These are phyloP conservation scores for Hoplodrina blanda DNA, from an alignment of 2,888 invertebrate species.

Conservation along the genomic window DNA sequence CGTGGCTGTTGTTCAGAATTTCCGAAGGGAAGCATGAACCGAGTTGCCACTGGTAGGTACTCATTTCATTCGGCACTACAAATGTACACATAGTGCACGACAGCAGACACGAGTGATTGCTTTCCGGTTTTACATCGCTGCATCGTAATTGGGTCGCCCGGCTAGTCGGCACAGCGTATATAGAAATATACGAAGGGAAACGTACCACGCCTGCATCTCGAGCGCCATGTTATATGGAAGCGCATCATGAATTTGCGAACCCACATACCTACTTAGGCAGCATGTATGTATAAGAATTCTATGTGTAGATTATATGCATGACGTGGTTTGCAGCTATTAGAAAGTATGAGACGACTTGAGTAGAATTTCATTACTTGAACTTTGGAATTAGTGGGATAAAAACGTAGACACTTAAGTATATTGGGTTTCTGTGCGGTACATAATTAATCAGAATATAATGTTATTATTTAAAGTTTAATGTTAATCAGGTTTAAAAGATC, in stretches of 20 bases:
- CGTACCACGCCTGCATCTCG: conserved; percentile 4
- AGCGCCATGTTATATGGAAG: background rate
- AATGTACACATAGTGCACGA: background rate
- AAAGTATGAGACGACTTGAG: conserved; percentile 8
- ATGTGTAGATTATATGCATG: background rate
- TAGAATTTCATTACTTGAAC: conserved; percentile 2
- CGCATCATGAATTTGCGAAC: background rate
- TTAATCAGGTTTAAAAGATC: too few species aligned
- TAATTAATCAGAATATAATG: background rate
- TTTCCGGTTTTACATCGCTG: conserved; percentile 13
- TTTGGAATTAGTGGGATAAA: background rate
- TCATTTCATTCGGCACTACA: background rate
- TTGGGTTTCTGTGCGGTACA: background rate
- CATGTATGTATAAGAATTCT: background rate
- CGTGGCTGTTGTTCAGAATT: too few species aligned
- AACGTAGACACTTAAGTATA: background rate
- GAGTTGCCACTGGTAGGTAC: too few species aligned
- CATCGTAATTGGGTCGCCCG: conserved; percentile 8
- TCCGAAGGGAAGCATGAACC: too few species aligned
- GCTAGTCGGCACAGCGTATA: background rate
- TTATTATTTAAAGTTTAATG: background rate
- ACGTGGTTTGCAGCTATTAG: background rate
- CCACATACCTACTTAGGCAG: background rate
- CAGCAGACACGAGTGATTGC: conserved; percentile 20
- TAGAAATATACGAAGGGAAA: conserved; percentile 15